A percentile compares a stretch with the other conserved stretches of the same genome.
Evolutionary conservation across 2,797 vertebrate genomes (phyloP).

Genomic region (Heteromormyrus szaboi): DNA sequence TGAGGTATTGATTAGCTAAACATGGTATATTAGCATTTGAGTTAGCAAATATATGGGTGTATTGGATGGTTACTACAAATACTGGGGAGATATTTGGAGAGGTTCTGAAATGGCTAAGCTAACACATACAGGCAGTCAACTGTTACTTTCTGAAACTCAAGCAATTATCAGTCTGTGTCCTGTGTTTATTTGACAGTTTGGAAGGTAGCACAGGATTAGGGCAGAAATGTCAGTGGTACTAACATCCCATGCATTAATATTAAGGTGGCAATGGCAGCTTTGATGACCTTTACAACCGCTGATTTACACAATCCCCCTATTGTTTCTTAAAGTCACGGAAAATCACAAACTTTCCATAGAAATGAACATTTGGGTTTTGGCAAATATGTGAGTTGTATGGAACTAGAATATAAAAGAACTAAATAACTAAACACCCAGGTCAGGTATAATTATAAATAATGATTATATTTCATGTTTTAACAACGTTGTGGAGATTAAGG

Average conservation of each 20-base stretch:
- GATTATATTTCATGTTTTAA: neutral
- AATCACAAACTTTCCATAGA: neutral
- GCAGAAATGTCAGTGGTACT: neutral
- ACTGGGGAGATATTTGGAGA: neutral
- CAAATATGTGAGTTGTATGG: neutral
- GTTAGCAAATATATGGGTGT: neutral
- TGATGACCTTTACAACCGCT: neutral
- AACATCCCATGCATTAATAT: neutral
- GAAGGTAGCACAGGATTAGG: neutral
- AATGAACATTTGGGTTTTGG: neutral
- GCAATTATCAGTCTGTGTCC: neutral
- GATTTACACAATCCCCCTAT: neutral
- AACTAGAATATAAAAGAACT: neutral
- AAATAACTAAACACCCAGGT: neutral
- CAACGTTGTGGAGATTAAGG: neutral
- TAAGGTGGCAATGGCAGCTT: neutral
- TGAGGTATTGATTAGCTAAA: neutral
- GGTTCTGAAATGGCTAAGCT: neutral
- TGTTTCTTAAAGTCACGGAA: neutral
- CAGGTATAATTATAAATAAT: neutral
- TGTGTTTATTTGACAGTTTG: neutral
- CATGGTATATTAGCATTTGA: neutral
- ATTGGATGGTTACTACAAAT: neutral
- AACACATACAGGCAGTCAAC: neutral
- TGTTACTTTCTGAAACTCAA: neutral